Percentiles rank a stretch among this genome's conserved stretches.
phyloP scores from a whole-genome alignment of 1,140 invertebrate species.

The Oryctes rhinoceros region DNA sequence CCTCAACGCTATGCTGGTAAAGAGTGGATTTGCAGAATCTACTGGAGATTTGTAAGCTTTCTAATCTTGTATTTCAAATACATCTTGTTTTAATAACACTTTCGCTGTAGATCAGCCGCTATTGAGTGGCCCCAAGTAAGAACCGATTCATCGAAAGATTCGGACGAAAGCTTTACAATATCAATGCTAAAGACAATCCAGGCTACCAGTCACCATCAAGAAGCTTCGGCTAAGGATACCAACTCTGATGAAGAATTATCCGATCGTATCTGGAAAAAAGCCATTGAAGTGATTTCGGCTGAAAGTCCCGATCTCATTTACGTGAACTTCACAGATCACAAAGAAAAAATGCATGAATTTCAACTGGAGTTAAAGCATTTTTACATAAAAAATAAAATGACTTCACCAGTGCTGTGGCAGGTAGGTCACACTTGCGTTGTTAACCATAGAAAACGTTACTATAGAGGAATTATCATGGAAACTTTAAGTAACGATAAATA shows the following conservation, averaged over 20 bases:
- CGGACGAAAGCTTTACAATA: neutral
- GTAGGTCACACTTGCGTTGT: constrained; percentile 37
- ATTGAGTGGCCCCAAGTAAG: constrained; percentile 24
- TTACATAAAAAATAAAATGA: neutral
- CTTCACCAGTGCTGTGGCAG: neutral
- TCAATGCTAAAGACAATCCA: constrained; percentile 40
- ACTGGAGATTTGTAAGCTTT: constrained; percentile 40
- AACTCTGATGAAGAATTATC: constrained; percentile 18
- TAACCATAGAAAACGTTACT: constrained; percentile 41
- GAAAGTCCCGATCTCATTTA: constrained; percentile 43
- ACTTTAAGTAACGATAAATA: constrained; percentile 33
- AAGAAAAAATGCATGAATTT: constrained; percentile 34
- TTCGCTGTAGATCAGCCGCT: constrained; percentile 2
- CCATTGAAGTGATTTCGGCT: constrained; percentile 16
- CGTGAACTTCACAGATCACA: constrained; percentile 22
- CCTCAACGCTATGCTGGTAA: constrained; percentile 39
- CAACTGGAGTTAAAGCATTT: constrained; percentile 28
- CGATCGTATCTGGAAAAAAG: constrained; percentile 1
- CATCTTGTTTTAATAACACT: neutral
- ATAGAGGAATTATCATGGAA: constrained; percentile 43
- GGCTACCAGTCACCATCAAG: neutral
- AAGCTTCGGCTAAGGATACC: neutral
- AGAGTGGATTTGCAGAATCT: constrained; percentile 20
- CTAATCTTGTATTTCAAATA: neutral
- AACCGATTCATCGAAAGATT: neutral